Evolutionary conservation across 2,888 invertebrate genomes (phyloP).

Genomic region (Margaritifera margaritifera): DNA sequence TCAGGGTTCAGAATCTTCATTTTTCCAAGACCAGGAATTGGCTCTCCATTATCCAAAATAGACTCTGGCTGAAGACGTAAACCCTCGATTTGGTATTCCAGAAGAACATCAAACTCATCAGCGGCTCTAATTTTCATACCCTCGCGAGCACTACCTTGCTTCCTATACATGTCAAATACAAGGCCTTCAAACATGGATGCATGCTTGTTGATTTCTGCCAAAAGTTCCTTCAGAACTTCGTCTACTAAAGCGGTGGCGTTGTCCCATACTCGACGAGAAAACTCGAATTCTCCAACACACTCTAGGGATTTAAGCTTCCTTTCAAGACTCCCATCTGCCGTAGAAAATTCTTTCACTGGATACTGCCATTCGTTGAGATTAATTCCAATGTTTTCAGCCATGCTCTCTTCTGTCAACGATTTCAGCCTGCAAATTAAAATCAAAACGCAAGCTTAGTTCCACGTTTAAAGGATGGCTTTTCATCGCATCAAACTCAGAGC

Average conservation of each 20-base stretch:
- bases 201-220: conserved; percentile 7
- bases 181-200: conserved; percentile 16
- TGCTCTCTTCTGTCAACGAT: no score
- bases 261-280: conserved; percentile 1
- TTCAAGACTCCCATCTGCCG: not conserved
- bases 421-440: no score
- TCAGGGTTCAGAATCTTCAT: not conserved
- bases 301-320: not conserved
- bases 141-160: conserved; percentile 39
- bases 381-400: conserved; percentile 6
- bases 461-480: no score
- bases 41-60: no score
- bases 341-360: not conserved
- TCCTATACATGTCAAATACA: conserved; percentile 19
- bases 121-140: conserved; percentile 34
- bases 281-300: not conserved
- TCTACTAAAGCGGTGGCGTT: not conserved
- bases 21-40: no score
- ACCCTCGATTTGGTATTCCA: conserved; percentile 27
- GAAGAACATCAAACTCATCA: conserved; percentile 35
- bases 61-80: not conserved
- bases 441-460: no score
- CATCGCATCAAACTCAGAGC: no score
- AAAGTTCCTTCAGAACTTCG: not conserved
- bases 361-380: conserved; percentile 10